Base-by-base conservation (phyloP, 2,113 vertebrate genomes). In the Chaetodon auriga region DNA sequence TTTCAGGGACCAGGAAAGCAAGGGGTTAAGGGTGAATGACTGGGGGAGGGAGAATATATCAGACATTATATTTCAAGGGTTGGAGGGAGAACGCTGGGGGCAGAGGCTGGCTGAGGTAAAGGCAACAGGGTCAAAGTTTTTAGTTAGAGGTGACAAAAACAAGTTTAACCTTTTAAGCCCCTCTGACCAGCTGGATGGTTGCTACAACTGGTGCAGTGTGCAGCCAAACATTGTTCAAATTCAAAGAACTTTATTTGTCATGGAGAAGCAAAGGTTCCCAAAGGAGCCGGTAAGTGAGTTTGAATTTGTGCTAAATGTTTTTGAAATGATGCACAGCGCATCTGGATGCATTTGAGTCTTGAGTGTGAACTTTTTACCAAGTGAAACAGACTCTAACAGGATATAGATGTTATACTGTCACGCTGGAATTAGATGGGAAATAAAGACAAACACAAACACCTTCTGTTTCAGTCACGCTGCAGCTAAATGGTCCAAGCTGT, bases 1-100 rank as follows among this genome's bases (percentile, higher is more conserved):
- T 91, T 88, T 83, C 86, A 88, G 62, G 63, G 75, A 23, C 49
- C 64, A 68, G 79, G 86, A 70, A 68, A 86, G 68, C 41, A 43
- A 21, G 13, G 82, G 86, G 88, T 12, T 41, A 78, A 58, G 19
- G 80, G 88, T 76, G 55, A 84, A 68, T 54, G 0, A 66, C 21
- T 36, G 19, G 64, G 46, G 81, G 53, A 69, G 53, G 75, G 64
- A 58, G n/a, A 70, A 64, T 61, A 79, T 74, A 85, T 87, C 38
- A 12, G 74, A 30, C 21, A 2, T 45, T 74, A 46, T 49, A 76
- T 75, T 81, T 78, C 53, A 68, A 49, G 18, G 41, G 45, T 41
- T 45, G 19, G 36, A 62, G 68, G 61, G 21, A 19, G 21, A 68
- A 23, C 36, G 14, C 21, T 18, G 23, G 61, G 21, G 30, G 46